Percentiles rank a stretch among this genome's conserved stretches.
phyloP scores from a whole-genome alignment of 2,797 vertebrate species.

The Tarsius wallacei region DNA sequence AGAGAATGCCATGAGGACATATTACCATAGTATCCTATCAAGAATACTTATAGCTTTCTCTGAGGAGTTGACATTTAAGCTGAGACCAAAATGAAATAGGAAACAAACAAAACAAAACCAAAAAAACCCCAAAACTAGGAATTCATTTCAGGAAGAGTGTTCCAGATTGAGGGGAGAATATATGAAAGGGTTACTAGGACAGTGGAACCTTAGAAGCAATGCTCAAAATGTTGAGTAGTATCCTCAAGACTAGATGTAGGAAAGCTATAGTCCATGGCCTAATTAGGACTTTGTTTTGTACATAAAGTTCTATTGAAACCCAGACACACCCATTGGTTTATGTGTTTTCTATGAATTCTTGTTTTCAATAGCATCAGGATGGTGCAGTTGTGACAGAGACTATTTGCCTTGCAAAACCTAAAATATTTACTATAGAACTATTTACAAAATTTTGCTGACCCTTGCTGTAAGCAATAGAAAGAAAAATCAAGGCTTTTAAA shows the following conservation, averaged over 20 bases:
- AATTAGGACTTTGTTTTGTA: neutral
- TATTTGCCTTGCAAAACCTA: neutral
- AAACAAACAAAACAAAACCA: too few relatives aligned
- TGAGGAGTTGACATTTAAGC: neutral
- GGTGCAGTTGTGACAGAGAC: neutral
- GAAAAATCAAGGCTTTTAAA: neutral
- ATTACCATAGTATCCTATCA: neutral
- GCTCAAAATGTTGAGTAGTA: neutral
- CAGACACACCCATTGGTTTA: neutral
- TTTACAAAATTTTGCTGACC: neutral
- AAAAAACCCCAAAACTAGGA: neutral
- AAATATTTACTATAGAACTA: neutral
- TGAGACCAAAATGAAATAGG: neutral
- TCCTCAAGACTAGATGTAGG: neutral
- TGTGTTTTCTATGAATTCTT: neutral
- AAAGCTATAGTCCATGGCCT: neutral
- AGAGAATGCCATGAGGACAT: neutral
- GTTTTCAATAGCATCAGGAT: neutral
- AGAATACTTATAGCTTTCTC: neutral
- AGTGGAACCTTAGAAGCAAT: neutral
- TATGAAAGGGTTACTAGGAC: neutral
- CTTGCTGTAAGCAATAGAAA: neutral
- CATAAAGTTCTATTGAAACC: neutral
- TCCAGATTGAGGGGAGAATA: neutral
- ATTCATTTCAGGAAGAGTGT: neutral